Evolutionary conservation across 2,888 invertebrate genomes (phyloP), one percentile per base, ranked within the genome.

Genomic region (Crepidodera aurea): DNA sequence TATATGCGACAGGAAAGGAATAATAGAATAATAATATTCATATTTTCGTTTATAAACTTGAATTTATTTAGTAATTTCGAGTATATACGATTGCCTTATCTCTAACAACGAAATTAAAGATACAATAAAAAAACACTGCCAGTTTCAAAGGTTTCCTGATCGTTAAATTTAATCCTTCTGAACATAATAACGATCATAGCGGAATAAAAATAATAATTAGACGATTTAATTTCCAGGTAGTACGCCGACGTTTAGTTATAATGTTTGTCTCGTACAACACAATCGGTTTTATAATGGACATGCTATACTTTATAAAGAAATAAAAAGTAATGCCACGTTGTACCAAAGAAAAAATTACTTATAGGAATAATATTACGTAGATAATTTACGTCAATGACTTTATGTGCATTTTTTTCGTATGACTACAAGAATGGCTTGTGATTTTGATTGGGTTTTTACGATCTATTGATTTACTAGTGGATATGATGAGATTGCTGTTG

Each of bases 181-280:
- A 22, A 22, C 22, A 22, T 32, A 32, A 34, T 32, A 19, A 18
- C 16, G 51, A 15, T 19, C 6, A 54, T 42, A 42, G 27, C 27
- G 15, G 48, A 50, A 42, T 57, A 27, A 19, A 57, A 50, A 42
- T 50, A 40, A 56, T 56, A 57, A 57, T 57, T 27, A 57, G 50
- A 50, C 18, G 22, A 27, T 57, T 57, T 48, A 57, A 57, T 57
- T 57, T 57, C 57, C 37, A 57, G 39, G 39, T 25, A 25, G 37
- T 15, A 25, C 48, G 34, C 50, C 37, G 22, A 46, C 48, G 29
- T 54, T 48, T 50, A 39, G 25, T 57, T 57, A 37, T 55, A 55
- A 55, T 57, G 57, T 57, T 48, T 16, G 57, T 57, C 57, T 57
- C 57, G 57, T 57, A 57, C 48, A 39, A 50, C 18, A 57, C 48